Conservation (phyloP, 2,113 vertebrate genomes). For the Formicarius rufipectus region DNA sequence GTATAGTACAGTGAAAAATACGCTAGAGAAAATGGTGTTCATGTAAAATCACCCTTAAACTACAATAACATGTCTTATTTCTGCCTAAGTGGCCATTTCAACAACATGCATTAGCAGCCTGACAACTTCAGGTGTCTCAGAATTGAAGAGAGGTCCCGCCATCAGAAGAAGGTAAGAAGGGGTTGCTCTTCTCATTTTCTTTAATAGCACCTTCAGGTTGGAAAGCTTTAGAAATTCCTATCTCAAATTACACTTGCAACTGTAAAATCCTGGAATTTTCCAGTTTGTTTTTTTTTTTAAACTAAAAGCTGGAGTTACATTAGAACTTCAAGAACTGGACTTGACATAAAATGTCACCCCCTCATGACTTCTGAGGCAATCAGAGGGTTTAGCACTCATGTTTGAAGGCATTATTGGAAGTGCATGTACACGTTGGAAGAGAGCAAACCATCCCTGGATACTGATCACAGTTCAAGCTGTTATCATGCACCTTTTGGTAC, state of each 20-base stretch:
- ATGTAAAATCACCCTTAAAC: neutral
- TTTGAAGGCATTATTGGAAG: neutral
- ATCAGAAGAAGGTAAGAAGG: neutral
- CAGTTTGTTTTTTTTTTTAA: neutral
- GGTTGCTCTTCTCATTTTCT: neutral
- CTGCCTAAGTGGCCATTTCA: neutral
- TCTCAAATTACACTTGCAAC: neutral
- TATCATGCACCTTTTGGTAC: neutral
- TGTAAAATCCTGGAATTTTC: neutral
- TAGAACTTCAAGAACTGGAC: neutral
- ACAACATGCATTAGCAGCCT: neutral
- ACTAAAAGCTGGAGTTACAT: neutral
- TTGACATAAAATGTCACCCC: neutral
- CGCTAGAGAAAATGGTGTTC: neutral
- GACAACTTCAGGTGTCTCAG: neutral
- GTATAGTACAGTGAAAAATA: neutral
- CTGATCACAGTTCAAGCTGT: neutral
- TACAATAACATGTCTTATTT: neutral
- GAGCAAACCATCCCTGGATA: neutral
- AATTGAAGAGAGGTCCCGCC: neutral
- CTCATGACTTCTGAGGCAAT: neutral
- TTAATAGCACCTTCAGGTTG: neutral
- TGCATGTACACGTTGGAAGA: accelerated
- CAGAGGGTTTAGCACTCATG: accelerated
- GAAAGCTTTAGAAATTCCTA: neutral